A percentile compares a stretch with the other conserved stretches of the same genome.
phyloP scores from a whole-genome alignment of 92 coral and sea anemone species.

The Zoanthus gigantus region DNA sequence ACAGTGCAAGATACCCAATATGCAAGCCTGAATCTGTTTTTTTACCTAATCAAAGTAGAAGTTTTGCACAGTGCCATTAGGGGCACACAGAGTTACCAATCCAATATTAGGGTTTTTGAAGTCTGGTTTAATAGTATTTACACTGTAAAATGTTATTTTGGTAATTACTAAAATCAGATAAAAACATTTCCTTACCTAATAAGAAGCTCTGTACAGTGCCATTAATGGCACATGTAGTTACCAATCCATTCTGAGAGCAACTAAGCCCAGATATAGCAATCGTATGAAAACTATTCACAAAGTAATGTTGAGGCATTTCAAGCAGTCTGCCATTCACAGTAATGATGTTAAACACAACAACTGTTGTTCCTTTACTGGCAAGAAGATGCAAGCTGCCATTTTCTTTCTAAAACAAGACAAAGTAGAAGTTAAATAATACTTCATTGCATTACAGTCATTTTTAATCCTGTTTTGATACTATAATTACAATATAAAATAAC shows the following conservation, averaged over 20 bases:
- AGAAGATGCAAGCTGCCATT: conserved; percentile 18
- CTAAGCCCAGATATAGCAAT: conserved; percentile 68
- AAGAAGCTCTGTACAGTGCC: conserved; percentile 68
- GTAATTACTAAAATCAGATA: not conserved
- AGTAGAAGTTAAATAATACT: not conserved
- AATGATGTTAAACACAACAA: conserved; percentile 5
- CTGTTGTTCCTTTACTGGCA: conserved; percentile 41
- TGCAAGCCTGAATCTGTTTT: no score
- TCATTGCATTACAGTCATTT: not conserved
- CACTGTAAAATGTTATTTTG: not conserved
- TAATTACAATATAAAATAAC: no score
- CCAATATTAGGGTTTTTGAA: not conserved
- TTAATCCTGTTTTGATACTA: no score
- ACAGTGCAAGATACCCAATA: no score
- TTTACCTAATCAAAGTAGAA: no score
- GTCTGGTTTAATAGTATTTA: not conserved
- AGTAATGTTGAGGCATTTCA: conserved; percentile 35
- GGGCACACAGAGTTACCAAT: not conserved
- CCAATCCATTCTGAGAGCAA: conserved; percentile 58
- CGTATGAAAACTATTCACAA: conserved; percentile 63
- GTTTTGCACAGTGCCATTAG: no score
- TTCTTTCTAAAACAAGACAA: not conserved
- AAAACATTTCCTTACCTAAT: conserved; percentile 41
- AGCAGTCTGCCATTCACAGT: conserved; percentile 18
- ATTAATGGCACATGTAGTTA: conserved; percentile 63